Evolutionary conservation across 2,113 vertebrate species (phyloP).

Genomic region (Pandion haliaetus): DNA sequence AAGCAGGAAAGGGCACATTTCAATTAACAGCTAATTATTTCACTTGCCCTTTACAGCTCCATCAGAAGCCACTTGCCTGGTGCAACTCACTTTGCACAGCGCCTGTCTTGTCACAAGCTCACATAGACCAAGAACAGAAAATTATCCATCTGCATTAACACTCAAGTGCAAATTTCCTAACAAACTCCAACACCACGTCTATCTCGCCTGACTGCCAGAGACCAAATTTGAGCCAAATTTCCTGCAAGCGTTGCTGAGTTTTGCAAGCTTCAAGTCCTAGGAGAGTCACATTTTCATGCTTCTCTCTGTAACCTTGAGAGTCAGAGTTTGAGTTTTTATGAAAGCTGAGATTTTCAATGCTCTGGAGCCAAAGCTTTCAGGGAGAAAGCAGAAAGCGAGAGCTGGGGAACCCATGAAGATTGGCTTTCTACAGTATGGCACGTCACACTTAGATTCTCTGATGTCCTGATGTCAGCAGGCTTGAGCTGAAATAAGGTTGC

Average conservation of each 20-base stretch:
- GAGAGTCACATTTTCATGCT: not conserved
- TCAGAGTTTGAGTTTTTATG: not conserved
- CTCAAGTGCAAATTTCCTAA: not conserved
- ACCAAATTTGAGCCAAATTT: not conserved
- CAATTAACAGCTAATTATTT: fast-evolving
- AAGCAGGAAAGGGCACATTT: not conserved
- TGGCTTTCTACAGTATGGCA: not conserved
- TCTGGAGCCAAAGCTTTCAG: not conserved
- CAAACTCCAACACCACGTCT: not conserved
- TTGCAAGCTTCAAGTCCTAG: not conserved
- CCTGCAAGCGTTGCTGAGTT: not conserved
- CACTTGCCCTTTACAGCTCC: fast-evolving
- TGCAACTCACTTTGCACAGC: fast-evolving
- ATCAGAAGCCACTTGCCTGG: not conserved
- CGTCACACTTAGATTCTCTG: fast-evolving
- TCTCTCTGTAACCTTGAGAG: not conserved
- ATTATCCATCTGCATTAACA: not conserved
- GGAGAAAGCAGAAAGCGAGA: not conserved
- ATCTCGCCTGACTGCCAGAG: not conserved
- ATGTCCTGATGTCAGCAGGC: fast-evolving
- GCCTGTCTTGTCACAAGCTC: not conserved
- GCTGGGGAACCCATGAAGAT: not conserved
- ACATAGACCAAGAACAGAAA: not conserved
- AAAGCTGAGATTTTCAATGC: not conserved
- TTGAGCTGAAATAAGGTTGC: not conserved